Evolutionary conservation across 35 echinoderm and acorn worm genomes (phyloP).

Genomic region (Holothuria glaberrima): DNA sequence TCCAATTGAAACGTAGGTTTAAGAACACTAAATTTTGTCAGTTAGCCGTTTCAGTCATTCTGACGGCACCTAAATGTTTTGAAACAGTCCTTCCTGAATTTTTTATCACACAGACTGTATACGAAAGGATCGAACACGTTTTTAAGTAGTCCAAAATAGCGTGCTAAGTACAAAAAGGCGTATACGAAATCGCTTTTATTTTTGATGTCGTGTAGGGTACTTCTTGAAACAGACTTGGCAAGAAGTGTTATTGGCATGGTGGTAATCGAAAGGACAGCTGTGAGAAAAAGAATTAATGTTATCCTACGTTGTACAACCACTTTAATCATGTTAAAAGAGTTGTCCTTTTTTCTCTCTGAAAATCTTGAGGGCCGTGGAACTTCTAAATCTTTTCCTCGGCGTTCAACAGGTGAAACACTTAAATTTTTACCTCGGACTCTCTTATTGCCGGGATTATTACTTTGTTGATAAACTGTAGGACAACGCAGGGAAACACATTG

Average conservation of each 20-base stretch:
- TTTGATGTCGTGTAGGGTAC: not conserved
- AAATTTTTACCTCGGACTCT: not conserved
- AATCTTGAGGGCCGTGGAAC: not conserved
- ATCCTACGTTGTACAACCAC: not conserved
- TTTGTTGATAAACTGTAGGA: no score
- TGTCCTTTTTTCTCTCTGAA: not conserved
- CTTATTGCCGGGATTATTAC: not conserved
- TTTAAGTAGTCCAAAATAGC: not conserved
- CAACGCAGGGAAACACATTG: no score
- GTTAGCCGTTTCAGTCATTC: no score
- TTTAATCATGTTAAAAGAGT: not conserved
- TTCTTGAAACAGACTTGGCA: not conserved
- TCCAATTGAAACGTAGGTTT: no score
- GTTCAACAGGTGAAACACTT: no score
- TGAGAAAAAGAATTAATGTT: slow-evolving; percentile 3
- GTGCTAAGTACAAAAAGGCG: not conserved
- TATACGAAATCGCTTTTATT: not conserved
- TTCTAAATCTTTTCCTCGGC: not conserved
- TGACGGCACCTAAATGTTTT: not conserved
- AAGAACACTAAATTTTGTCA: no score
- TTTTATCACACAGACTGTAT: slow-evolving; percentile 23
- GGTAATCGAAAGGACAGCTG: not conserved
- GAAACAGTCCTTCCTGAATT: slow-evolving; percentile 14
- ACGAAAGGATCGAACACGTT: not conserved
- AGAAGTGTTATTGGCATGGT: not conserved